These are phyloP conservation scores for Drosophila parvula DNA, from an alignment of 1,140 invertebrate species.

Conservation along the genomic window DNA sequence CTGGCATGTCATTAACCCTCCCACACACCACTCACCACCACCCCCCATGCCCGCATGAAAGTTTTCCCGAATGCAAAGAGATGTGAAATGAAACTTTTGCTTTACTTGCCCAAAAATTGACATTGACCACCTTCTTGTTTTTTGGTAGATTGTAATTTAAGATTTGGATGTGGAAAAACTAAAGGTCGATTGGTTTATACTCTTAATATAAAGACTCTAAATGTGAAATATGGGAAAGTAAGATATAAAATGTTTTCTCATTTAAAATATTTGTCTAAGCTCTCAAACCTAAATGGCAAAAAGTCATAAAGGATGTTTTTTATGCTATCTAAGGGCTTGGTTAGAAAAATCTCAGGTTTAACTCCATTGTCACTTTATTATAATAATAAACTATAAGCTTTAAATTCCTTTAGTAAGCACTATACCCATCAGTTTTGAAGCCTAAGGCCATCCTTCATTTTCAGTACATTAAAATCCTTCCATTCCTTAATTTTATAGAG, in stretches of 20 bases:
- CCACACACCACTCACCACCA: background rate
- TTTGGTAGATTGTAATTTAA: slow-evolving; percentile 60
- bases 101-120: slow-evolving; percentile 38
- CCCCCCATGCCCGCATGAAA: slow-evolving; percentile 32
- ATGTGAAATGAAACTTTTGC: slow-evolving; percentile 64
- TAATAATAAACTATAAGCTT: background rate
- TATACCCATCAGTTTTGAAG: background rate
- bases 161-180: slow-evolving; percentile 17
- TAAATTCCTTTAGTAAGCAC: background rate
- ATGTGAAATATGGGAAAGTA: background rate
- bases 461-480: background rate
- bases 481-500: slow-evolving; percentile 4
- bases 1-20: slow-evolving; percentile 52
- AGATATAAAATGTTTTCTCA: no score
- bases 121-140: slow-evolving; percentile 51
- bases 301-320: background rate
- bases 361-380: background rate
- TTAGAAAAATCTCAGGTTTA: background rate
- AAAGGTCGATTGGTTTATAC: slow-evolving; percentile 18
- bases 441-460: slow-evolving; percentile 22
- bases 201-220: background rate
- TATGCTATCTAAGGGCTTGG: background rate
- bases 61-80: slow-evolving; percentile 43
- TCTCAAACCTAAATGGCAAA: background rate
- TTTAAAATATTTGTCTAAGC: background rate